Base-by-base conservation (phyloP, 2,113 vertebrate species). In the Cercocebus atys region DNA sequence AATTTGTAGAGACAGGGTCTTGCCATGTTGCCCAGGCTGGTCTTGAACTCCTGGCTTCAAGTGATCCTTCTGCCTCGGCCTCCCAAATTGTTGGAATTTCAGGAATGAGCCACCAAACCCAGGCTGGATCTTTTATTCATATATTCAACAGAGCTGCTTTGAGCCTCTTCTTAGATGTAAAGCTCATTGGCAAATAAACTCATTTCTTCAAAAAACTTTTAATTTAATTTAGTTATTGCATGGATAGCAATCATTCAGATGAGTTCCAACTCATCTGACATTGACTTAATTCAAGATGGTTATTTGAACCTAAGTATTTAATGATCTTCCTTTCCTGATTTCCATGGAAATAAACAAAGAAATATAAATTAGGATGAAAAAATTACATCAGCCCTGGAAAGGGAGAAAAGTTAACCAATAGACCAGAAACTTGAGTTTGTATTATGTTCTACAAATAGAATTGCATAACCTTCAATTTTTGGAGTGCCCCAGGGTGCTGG, bases 201-300 rank as follows among this genome's bases (percentile, higher is more conserved):
- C 22, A 52, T 93, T 88, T 86, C 30, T 94, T 88, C 35, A 72
- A 93, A 68, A 86, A 87, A 90, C n/a, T 78, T 96, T 52, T 35
- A 78, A 68, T 84, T 93, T 82, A 22, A 25, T 40, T 55, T 7
- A 76, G 3, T 78, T 88, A 70, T 45, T 85, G 2, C 57, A 50
- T 90, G 70, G 55, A 70, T n/a, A 68, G n/a, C 10, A 75, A 1
- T 81, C 79, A 88, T 83, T 86, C 20, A 59, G 35, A 43, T 89
- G 57, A 75, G 18, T 92, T 96, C 43, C 52, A 57, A 90, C 16
- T 83, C 18, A 93, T 94, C 43, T 72, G 61, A 4, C 72, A 22
- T 23, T 92, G 73, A 82, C 5, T 90, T 52, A 93, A 32, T 90
- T 95, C 43, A 83, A 90, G 75, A 64, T 88, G 22, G 80, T 88